phyloP scores from a whole-genome alignment of 2,888 invertebrate genomes.

The Chrysodeixis includens region DNA sequence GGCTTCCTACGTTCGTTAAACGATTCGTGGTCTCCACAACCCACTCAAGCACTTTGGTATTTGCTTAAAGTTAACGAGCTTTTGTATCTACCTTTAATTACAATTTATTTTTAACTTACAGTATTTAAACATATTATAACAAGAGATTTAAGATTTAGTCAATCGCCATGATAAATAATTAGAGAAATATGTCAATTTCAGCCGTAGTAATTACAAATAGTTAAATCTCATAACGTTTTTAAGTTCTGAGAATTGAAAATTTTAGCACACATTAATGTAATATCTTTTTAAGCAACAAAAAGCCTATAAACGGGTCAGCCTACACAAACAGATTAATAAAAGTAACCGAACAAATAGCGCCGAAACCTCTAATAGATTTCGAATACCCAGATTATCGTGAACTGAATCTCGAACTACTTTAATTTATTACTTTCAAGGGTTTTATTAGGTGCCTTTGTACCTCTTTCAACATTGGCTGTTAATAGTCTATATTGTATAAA shows the following conservation, averaged over 20 bases:
- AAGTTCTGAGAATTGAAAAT: not conserved
- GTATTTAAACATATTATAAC: too few relatives aligned
- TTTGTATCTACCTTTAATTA: too few relatives aligned
- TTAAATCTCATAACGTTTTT: not conserved
- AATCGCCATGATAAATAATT: too few relatives aligned
- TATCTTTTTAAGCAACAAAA: not conserved
- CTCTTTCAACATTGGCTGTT: slow-evolving; percentile 29
- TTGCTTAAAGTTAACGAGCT: too few relatives aligned
- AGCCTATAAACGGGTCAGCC: not conserved
- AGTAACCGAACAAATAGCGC: slow-evolving; percentile 16
- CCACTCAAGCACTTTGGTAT: too few relatives aligned
- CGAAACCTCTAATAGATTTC: slow-evolving; percentile 35
- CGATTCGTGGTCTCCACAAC: too few relatives aligned
- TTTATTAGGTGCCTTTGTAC: slow-evolving; percentile 16
- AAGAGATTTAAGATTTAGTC: too few relatives aligned
- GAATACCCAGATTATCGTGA: slow-evolving; percentile 40
- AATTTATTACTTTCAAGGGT: slow-evolving; percentile 46
- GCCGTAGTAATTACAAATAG: not conserved
- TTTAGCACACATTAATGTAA: not conserved
- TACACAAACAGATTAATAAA: not conserved
- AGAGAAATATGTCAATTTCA: too few relatives aligned
- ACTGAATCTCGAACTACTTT: slow-evolving; percentile 30
- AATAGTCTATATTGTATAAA: slow-evolving; percentile 10
- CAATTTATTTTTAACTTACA: too few relatives aligned
- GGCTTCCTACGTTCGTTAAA: too few relatives aligned